Percentiles rank a stretch among this genome's conserved stretches.
These are phyloP conservation scores for Pelodytes ibericus DNA, from an alignment of 2,797 vertebrate species.

Conservation along the genomic window DNA sequence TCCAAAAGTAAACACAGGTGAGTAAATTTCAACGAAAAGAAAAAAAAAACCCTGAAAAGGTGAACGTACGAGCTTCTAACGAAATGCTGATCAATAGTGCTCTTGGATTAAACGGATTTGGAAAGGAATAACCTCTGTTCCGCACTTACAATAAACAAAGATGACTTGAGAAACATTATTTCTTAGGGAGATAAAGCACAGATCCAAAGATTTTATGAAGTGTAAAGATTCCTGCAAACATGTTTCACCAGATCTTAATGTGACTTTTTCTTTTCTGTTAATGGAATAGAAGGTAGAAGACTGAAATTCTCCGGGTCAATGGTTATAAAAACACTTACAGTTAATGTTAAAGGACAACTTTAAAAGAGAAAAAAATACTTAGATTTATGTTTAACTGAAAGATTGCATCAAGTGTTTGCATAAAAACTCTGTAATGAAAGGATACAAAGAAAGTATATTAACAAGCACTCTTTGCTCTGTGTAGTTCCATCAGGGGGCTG, in stretches of 20 bases:
- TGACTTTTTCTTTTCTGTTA: neutral
- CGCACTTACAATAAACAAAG: constrained; percentile 42
- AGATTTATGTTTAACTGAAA: too few relatives aligned
- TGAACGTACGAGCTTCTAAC: constrained; percentile 19
- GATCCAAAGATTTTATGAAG: constrained; percentile 44
- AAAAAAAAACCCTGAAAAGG: constrained; percentile 31
- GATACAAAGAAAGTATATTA: too few relatives aligned
- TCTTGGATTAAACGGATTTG: neutral
- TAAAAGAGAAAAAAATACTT: too few relatives aligned
- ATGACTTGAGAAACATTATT: constrained; percentile 20
- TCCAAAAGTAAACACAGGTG: constrained; percentile 51
- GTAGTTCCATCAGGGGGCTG: too few relatives aligned
- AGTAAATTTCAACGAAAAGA: constrained; percentile 32
- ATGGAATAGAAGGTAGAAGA: too few relatives aligned
- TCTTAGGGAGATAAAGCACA: constrained; percentile 24
- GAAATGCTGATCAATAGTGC: neutral
- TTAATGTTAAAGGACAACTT: too few relatives aligned
- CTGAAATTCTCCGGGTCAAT: too few relatives aligned
- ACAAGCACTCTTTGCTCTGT: too few relatives aligned
- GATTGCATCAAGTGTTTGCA: too few relatives aligned
- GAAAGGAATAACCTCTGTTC: constrained; percentile 33
- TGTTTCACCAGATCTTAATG: constrained; percentile 5
- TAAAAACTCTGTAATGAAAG: too few relatives aligned
- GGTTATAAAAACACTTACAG: too few relatives aligned
- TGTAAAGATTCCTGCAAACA: constrained; percentile 22